Base-by-base conservation (phyloP, 1,140 invertebrate species). In the Chionoecetes opilio region DNA sequence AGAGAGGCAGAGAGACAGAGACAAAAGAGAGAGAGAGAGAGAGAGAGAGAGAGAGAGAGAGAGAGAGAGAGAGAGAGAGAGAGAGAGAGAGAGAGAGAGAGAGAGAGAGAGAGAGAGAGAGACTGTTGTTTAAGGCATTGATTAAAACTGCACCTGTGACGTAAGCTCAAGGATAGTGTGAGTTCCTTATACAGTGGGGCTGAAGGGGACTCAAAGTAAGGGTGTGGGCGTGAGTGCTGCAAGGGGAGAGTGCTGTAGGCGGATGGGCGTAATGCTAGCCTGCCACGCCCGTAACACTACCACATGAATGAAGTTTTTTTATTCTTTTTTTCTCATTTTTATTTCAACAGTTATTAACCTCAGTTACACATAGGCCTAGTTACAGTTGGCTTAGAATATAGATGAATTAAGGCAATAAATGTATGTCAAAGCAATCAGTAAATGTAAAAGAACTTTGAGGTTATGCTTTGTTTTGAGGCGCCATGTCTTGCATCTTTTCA, bases 61-160 rank as follows among this genome's bases (percentile, higher is more conserved):
- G n/a, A 75, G 63, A 75, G 63, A 75, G n/a, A 26, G 46, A 75
- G 63, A 75, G 63, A 75, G 63, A 75, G n/a, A 75, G 63, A 75
- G 63, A 75, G n/a, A 26, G n/a, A n/a, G n/a, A 75, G 63, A 75
- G 9, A 63, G 53, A 63, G 53, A 63, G 53, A 63, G 21, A 63
- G 21, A 63, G 9, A 63, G 21, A 63, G 53, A 63, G 53, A 63
- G 63, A 75, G 63, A 75, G 46, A 75, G 63, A 75, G 63, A 75
- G 21, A n/a, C 21, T n/a, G 63, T 75, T 46, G n/a, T 75, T 63
- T 75, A 75, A n/a, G n/a, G 63, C 63, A 75, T 75, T 75, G 63
- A 75, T 75, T 75, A 75, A 75, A 8, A n/a, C n/a, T n/a, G 6
- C n/a, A 75, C 21, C 21, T 26, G 63, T 75, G 63, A 75, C 63